Evolutionary conservation across 2,888 invertebrate genomes (phyloP), one percentile per base, ranked within the genome.

Genomic region (Trypoxylon attenuatum): DNA sequence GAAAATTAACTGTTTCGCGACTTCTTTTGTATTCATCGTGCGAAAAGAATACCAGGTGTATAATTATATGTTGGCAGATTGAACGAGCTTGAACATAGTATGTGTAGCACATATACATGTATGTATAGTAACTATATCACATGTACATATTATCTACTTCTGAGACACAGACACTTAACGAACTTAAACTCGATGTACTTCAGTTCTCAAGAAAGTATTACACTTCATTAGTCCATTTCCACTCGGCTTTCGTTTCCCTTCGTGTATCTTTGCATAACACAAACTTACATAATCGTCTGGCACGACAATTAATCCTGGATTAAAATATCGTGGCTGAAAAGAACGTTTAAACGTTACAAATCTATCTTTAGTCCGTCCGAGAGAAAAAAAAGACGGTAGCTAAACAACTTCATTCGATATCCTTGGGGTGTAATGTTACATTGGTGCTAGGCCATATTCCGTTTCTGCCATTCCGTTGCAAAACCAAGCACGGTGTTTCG

Each of bases 381-480:
- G 29, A 52, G 38, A 68, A 68, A 67, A 55, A 57, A 53, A 15
- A 18, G 16, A 10, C 23, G 16, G 41, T 18, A 45, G 67, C 61
- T 67, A 57, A 69, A 69, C 72, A 70, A 71, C 74, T 78, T 73
- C 68, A 79, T 78, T 70, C 65, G 77, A 77, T 78, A 78, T 65
- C 74, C 64, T 57, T 62, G 51, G 52, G 38, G 64, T 73, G 64
- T 79, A 66, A 57, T 52, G 63, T 79, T 79, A 78, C 78, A 46
- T 54, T 49, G 49, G 54, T 45, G 62, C 58, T 69, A 56, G 59
- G 50, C 22, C 72, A 70, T 79, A 79, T 79, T 73, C 70, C 70
- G 53, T 79, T 79, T 79, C 79, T 79, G 67, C 59, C 61, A 65
- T 75, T 79, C 60, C 71, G 69, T 79, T 79, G 75, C 79, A 76